Evolutionary conservation across 1,140 invertebrate genomes (phyloP).

Genomic region (Halesus radiatus): DNA sequence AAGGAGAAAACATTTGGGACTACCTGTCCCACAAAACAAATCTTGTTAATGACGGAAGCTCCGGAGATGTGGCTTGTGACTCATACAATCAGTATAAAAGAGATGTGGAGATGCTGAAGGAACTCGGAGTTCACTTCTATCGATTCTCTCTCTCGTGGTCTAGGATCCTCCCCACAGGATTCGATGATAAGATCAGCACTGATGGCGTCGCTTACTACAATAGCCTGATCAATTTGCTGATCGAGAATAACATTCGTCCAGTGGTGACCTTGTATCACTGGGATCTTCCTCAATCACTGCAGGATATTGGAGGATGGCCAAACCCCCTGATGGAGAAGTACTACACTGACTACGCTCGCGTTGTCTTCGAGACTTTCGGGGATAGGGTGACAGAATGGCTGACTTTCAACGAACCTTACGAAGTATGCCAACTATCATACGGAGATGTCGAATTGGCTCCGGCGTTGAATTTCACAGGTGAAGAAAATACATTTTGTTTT

Average conservation of each 20-base stretch:
- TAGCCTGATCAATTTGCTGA: conserved; percentile 68
- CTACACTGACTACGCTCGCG: conserved; percentile 71
- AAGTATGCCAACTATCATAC: conserved; percentile 68
- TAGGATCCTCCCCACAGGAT: conserved; percentile 68
- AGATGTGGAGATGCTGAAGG: conserved; percentile 72
- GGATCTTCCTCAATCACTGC: conserved; percentile 60
- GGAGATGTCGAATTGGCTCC: conserved; percentile 59
- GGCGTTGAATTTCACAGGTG: conserved; percentile 59
- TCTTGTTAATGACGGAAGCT: conserved; percentile 66
- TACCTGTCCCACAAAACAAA: conserved; percentile 62
- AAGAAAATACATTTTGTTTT: too few species aligned
- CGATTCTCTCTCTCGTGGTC: conserved; percentile 73
- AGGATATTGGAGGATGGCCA: conserved; percentile 56
- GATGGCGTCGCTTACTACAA: conserved; percentile 72
- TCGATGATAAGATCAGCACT: conserved; percentile 63
- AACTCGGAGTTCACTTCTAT: conserved; percentile 68
- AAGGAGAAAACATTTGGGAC: conserved; percentile 70
- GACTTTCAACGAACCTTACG: conserved; percentile 70
- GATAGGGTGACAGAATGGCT: conserved; percentile 67
- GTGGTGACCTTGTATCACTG: conserved; percentile 61
- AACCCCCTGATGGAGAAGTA: conserved; percentile 60
- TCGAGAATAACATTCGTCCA: conserved; percentile 67
- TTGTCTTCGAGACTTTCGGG: conserved; percentile 68
- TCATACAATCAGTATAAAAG: conserved; percentile 64
- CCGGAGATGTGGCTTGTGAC: conserved; percentile 64